Base-by-base conservation (phyloP, 2,113 vertebrate genomes). In the Mesoclemmys tuberculata region DNA sequence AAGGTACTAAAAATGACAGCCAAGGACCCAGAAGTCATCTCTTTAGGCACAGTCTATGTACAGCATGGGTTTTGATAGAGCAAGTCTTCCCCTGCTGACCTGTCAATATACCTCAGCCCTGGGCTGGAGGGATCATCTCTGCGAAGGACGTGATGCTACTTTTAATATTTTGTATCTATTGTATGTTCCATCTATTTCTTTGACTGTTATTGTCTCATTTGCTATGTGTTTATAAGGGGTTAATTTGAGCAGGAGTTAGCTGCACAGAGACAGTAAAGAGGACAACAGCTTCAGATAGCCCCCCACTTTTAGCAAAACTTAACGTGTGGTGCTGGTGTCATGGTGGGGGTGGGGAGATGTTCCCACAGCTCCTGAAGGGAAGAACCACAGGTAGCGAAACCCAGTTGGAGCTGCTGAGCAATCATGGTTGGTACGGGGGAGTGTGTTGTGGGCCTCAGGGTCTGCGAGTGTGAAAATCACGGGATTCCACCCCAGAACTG, bases 161-260 rank as follows among this genome's bases (percentile, higher is more conserved):
- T 56, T 41, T 78, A 90, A 89, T 90, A 78, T 3, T 54, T 38
- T 49, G 44, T 2, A 5, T 80, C 80, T 89, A 64, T 91, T 90
- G 93, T 78, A 87, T 93, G 71, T 87, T 96, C 94, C 96, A 96
- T 93, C 94, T 96, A 90, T 84, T 93, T 93, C 58, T 93, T 77
- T 84, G 3, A 0, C 87, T 92, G 79, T 80, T 89, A 83, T 80
- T 93, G 93, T 93, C 81, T 46, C 51, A n/a, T 84, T 94, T 95
- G 89, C 92, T 75, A n/a, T 58, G 13, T 77, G 61, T 90, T 54
- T 27, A 44, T 22, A 44, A 75, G 24, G 71, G 5, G 19, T 41
- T 74, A 74, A 74, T 41, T 74, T n/a, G 41, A 44, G 68, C 68
- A 90, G 22, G 29, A 44, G 88, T 94, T 92, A 89, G n/a, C 49